phyloP scores from a whole-genome alignment of 2,888 invertebrate species.

The Cetonia aurata region DNA sequence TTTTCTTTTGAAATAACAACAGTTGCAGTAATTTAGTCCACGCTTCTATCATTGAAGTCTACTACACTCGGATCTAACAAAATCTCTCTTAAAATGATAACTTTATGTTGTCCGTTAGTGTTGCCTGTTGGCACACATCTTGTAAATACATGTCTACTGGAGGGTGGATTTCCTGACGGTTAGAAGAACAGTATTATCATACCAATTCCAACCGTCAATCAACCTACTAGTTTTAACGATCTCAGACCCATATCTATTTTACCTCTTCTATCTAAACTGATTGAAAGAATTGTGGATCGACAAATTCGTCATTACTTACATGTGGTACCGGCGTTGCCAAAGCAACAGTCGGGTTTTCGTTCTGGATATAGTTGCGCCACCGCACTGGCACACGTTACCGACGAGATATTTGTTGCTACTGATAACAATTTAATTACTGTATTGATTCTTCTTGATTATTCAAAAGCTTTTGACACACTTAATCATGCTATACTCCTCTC shows the following conservation, averaged over 20 bases:
- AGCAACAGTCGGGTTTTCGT: background rate
- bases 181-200: constrained; percentile 3
- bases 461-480: constrained; percentile 6
- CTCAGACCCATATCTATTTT: background rate
- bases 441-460: background rate
- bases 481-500: background rate
- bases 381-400: background rate
- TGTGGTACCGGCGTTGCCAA: background rate
- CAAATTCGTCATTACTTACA: background rate
- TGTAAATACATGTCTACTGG: background rate
- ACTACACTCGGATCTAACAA: background rate
- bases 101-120: background rate
- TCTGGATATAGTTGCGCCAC: constrained; percentile 1
- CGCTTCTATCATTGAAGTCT: background rate
- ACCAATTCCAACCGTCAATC: background rate
- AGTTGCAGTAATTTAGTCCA: background rate
- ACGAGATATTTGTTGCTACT: constrained; percentile 3
- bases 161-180: background rate
- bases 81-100: constrained; percentile 3
- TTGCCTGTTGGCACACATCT: constrained; percentile 2
- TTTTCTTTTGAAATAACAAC: constrained; percentile 10
- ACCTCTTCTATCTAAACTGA: background rate
- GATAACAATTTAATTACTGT: constrained; percentile 2
- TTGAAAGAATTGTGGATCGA: constrained; percentile 4
- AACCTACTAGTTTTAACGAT: background rate